Base-by-base conservation (phyloP, 2,888 invertebrate genomes). In the Cotesia congregata region DNA sequence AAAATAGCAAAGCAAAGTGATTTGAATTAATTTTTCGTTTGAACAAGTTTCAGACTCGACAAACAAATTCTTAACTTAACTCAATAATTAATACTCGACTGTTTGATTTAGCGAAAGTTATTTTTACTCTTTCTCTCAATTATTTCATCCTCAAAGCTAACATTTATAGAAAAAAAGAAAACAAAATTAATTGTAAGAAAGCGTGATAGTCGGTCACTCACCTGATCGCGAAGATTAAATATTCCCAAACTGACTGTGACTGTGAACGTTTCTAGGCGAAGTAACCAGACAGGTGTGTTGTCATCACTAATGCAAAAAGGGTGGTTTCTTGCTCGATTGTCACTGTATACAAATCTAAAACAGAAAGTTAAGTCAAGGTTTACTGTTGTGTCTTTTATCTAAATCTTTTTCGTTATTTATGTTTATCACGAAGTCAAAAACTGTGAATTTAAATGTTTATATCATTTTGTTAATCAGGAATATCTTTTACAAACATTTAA, bases 181-280 rank as follows among this genome's bases (percentile, higher is more conserved):
- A 12, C 17, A 41, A 0, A 17, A 41, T 64, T 30, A 15, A 50
- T 67, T 73, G 67, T 67, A 40, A 65, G 30, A 59, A 59, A 73
- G 15, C 39, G 15, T 50, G 67, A 67, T 67, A 67, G 38, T 39
- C 15, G 71, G 73, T 65, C n/a, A 73, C 73, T 73, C 50, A 73
- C 73, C 73, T 73, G n/a, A n/a, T n/a, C 65, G 67, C 15, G 30
- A 38, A 12, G 38, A 7, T 20, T 38, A 59, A 72, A 50, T 50
- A 12, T 50, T 50, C 62, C 65, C 12, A 41, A 65, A 65, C 5
- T 41, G 30, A 38, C 60, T 12, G 30, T 15, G 41, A 30, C 30
- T 30, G 15, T 7, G 50, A 50, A 50, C n/a, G 15, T 67, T 38
- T 17, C 17, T 65, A 59, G 12, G 4, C 9, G 59, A 60, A 12